Base-by-base conservation (phyloP, 1,140 invertebrate species). In the Tetraneura akinire region DNA sequence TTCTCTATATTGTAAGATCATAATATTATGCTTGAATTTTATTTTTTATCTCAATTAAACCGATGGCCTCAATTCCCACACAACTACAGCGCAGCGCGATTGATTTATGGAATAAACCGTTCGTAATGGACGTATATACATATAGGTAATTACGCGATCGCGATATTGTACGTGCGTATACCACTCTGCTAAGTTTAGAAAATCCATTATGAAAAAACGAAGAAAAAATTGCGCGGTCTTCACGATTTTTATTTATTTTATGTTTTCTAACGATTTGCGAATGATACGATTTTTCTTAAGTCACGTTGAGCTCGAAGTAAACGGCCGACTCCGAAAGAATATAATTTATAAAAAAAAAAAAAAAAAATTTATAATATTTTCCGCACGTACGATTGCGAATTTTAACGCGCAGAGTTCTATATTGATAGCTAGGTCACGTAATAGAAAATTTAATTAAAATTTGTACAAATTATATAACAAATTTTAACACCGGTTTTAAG, bases 111-210 rank as follows among this genome's bases (percentile, higher is more conserved):
- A 68, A 68, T 23, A 8, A 42, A 68, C n/a, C 4, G 21, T 68
- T 68, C 64, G n/a, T 23, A 23, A 45, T 66, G 45, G 64, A 42
- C n/a, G 18, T 66, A n/a, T 66, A n/a, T n/a, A n/a, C n/a, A n/a
- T n/a, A n/a, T n/a, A n/a, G n/a, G n/a, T n/a, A 66, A 68, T 68
- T 42, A 68, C 21, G 13, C n/a, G 9, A 18, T 9, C 13, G n/a
- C n/a, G 21, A 23, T n/a, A n/a, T 68, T 45, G n/a, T 45, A 68
- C 23, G 32, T 62, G 26, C 23, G 16, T 37, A 37, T 37, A 37
- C 32, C 32, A n/a, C n/a, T n/a, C n/a, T n/a, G n/a, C n/a, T 62
- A 45, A n/a, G n/a, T 68, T 45, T 68, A 18, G n/a, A 68, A 68
- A 68, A 42, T n/a, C 4, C 1, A 68, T 68, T 68, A 21, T 45